Percentiles rank a stretch among this genome's conserved stretches.
Evolutionary conservation across 2,113 vertebrate genomes (phyloP).

Genomic region (Malurus alboscapulatus): DNA sequence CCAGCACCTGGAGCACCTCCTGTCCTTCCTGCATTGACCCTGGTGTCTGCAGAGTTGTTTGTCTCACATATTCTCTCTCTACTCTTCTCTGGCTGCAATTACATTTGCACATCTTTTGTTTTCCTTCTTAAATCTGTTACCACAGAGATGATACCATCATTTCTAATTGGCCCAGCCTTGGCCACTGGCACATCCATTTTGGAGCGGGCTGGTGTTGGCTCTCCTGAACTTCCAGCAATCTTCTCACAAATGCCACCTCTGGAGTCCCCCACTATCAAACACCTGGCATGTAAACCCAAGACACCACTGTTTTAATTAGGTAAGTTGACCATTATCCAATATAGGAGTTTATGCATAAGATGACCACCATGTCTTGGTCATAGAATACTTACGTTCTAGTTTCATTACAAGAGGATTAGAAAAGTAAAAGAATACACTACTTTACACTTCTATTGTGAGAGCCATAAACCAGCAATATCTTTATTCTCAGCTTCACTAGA

Average conservation of each 20-base stretch:
- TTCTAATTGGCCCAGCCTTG: not conserved
- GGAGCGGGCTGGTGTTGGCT: not conserved
- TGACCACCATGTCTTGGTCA: not conserved
- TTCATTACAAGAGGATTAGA: not conserved
- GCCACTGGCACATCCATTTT: not conserved
- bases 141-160: not conserved
- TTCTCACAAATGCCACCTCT: not conserved
- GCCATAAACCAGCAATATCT: not conserved
- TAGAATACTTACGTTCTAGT: not conserved
- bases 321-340: not conserved
- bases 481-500: not conserved
- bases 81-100: not conserved
- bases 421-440: not conserved
- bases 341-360: not conserved
- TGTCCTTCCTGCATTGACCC: not conserved
- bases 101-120: not conserved
- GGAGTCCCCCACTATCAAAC: not conserved
- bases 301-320: rapidly evolving
- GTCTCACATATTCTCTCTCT: not conserved
- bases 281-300: not conserved
- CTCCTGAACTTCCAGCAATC: not conserved
- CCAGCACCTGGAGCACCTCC: not conserved
- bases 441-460: not conserved
- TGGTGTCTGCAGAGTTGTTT: not conserved
- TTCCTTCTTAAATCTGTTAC: not conserved